Percentiles rank a stretch among this genome's conserved stretches.
phyloP scores from a whole-genome alignment of 2,888 invertebrate genomes.

The Cephonodes hylas region DNA sequence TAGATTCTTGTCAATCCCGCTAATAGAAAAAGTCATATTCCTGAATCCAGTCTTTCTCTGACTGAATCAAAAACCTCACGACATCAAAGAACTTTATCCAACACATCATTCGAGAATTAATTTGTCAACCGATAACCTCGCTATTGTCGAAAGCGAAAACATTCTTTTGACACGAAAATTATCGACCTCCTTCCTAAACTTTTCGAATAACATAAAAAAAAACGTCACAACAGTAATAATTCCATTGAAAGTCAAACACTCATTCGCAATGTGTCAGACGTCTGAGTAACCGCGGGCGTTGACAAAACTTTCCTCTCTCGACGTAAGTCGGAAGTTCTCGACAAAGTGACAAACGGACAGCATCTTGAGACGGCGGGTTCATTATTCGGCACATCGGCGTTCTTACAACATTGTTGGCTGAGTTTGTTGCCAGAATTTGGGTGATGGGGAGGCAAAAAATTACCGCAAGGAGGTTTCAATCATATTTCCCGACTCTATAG shows the following conservation, averaged over 20 bases:
- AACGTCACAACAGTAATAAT: not conserved
- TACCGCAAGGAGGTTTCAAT: not conserved
- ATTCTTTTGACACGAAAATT: not conserved
- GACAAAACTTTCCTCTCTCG: slow-evolving; percentile 3
- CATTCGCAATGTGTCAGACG: slow-evolving; percentile 5
- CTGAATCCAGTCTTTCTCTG: too few species aligned
- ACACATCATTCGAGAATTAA: too few species aligned
- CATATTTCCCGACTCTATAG: too few species aligned
- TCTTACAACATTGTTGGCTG: slow-evolving; percentile 19
- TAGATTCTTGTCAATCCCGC: too few species aligned
- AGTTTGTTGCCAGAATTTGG: not conserved
- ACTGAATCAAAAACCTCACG: too few species aligned
- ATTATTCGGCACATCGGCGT: slow-evolving; percentile 38
- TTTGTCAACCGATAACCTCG: too few species aligned
- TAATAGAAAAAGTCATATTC: too few species aligned
- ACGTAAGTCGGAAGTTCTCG: slow-evolving; percentile 23
- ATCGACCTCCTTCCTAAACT: not conserved
- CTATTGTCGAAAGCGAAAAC: not conserved
- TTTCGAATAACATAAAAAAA: not conserved
- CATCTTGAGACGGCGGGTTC: slow-evolving; percentile 34
- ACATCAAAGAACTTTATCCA: not conserved
- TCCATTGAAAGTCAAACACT: not conserved
- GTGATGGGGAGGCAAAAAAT: not conserved
- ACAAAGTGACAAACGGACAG: slow-evolving; percentile 31
- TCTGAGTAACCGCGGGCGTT: not conserved